These are phyloP conservation scores for Ctenodactylus gundi DNA, from an alignment of 2,113 vertebrate genomes.

Conservation along the genomic window DNA sequence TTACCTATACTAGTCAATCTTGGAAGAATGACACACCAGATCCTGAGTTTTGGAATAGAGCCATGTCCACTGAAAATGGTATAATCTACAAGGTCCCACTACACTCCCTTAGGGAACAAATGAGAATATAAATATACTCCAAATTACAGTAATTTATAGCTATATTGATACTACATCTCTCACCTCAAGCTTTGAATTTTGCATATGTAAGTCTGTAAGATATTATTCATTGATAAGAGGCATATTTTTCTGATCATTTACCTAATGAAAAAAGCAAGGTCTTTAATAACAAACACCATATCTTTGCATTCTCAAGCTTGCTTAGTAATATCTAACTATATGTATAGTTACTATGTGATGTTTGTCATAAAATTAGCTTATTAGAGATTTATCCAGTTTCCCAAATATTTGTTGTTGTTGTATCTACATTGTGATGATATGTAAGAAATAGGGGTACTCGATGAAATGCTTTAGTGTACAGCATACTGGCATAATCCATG, in stretches of 20 bases:
- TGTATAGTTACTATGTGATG: neutral
- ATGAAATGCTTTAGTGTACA: neutral
- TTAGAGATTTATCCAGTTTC: neutral
- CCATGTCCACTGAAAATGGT: neutral
- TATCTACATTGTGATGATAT: neutral
- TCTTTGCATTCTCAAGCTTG: neutral
- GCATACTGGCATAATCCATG: neutral
- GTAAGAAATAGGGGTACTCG: neutral
- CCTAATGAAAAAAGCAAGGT: neutral
- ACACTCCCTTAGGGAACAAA: neutral
- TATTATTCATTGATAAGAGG: neutral
- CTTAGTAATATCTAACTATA: neutral
- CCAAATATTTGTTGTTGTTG: neutral
- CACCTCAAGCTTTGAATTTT: neutral
- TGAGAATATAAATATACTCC: neutral
- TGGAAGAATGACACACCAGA: neutral
- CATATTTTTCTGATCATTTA: neutral
- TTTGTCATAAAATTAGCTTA: neutral
- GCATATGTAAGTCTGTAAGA: neutral
- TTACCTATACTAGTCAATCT: neutral
- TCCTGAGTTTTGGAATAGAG: neutral
- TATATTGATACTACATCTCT: neutral
- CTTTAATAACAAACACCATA: neutral
- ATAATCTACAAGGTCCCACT: neutral
- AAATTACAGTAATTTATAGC: neutral